A percentile compares a stretch with the other conserved stretches of the same genome.
These are phyloP conservation scores for Andrena minutula DNA, from an alignment of 2,888 invertebrate genomes.

Conservation along the genomic window DNA sequence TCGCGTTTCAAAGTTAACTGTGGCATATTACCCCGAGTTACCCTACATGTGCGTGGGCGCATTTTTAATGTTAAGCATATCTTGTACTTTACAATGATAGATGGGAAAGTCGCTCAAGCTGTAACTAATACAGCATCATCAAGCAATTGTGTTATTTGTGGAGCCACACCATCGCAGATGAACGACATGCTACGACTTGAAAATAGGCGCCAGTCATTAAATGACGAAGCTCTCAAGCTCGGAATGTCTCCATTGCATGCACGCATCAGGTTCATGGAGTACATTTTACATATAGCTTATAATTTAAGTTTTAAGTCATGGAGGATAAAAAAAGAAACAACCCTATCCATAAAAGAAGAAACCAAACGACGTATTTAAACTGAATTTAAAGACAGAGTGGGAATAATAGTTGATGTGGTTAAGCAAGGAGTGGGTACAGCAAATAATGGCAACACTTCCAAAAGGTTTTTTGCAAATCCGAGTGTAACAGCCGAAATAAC, in stretches of 20 bases:
- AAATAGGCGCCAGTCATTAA: neutral
- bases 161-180: neutral
- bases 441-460: neutral
- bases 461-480: neutral
- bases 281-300: neutral
- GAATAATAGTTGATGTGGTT: neutral
- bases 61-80: neutral
- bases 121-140: neutral
- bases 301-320: neutral
- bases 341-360: neutral
- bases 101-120: neutral
- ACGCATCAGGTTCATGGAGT: neutral
- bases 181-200: too few species aligned
- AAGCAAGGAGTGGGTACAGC: constrained; percentile 7
- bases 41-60: too few species aligned
- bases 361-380: neutral
- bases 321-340: neutral
- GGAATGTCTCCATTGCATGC: neutral
- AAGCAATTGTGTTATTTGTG: neutral
- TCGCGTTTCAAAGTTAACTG: too few species aligned
- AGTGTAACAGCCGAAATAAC: neutral
- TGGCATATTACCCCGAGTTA: too few species aligned
- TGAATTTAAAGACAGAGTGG: neutral
- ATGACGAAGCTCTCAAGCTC: neutral
- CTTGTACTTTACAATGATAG: neutral